Evolutionary conservation across 1,140 invertebrate species (phyloP).

Genomic region (Protaetia brevitarsis): DNA sequence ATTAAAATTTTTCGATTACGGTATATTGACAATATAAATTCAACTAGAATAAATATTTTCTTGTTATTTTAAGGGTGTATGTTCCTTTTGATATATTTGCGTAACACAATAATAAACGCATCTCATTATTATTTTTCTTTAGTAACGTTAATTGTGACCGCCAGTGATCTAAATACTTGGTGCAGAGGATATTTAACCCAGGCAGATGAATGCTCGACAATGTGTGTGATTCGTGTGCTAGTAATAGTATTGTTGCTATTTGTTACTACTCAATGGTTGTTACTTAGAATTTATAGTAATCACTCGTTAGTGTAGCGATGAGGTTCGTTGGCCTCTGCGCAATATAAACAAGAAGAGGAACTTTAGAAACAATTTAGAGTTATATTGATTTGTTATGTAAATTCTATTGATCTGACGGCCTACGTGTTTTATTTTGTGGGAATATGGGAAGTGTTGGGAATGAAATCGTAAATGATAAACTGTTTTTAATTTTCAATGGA

Average conservation of each 20-base stretch:
- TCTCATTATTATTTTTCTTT: too few relatives aligned
- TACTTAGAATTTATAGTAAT: conserved; percentile 25
- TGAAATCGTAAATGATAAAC: too few relatives aligned
- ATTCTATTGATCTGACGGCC: conserved; percentile 1
- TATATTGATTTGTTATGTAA: not conserved
- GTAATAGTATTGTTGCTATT: conserved; percentile 27
- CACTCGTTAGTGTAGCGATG: conserved; percentile 26
- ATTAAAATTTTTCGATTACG: too few relatives aligned
- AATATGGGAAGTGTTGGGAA: too few relatives aligned
- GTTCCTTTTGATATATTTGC: too few relatives aligned
- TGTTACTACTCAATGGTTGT: conserved; percentile 29
- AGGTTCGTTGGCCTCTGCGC: conserved; percentile 9
- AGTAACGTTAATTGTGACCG: too few relatives aligned
- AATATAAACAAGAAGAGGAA: conserved; percentile 5
- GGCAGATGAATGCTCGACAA: not conserved
- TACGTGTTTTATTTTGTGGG: not conserved
- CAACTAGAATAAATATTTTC: too few relatives aligned
- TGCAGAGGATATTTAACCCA: not conserved
- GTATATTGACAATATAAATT: too few relatives aligned
- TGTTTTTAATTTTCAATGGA: too few relatives aligned
- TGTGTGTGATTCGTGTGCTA: conserved; percentile 7
- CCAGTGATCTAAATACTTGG: not conserved
- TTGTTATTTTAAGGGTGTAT: too few relatives aligned
- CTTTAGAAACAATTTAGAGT: not conserved
- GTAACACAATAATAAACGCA: too few relatives aligned